Percentiles rank a stretch among this genome's conserved stretches.
phyloP scores from a whole-genome alignment of 2,113 vertebrate species.

The Oxygymnocypris stewartii region DNA sequence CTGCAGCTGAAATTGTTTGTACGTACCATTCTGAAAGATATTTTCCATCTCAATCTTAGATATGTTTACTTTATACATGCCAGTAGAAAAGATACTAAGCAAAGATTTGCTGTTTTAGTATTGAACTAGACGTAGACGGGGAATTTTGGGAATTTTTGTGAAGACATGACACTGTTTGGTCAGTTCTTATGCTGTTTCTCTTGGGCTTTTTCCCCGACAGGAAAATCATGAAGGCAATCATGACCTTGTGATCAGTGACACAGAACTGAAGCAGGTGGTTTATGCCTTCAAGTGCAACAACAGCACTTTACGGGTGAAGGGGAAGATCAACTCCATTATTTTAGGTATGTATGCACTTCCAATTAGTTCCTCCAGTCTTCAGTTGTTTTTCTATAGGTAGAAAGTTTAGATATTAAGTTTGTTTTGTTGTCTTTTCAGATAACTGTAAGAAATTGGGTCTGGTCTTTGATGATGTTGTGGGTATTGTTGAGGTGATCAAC shows the following conservation, averaged over 20 bases:
- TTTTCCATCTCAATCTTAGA: not conserved
- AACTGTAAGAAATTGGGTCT: conserved; percentile 95
- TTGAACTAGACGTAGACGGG: not conserved
- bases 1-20: not conserved
- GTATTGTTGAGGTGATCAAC: conserved; percentile 96
- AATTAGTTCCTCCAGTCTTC: not conserved
- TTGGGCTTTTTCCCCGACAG: conserved; percentile 65
- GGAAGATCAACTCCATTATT: conserved; percentile 97
- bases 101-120: not conserved
- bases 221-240: conserved; percentile 90
- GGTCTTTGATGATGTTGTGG: conserved; percentile 94
- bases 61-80: not conserved
- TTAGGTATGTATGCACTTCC: conserved; percentile 75
- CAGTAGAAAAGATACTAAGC: not conserved
- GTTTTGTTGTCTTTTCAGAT: conserved; percentile 71
- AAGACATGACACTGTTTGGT: not conserved
- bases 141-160: not conserved
- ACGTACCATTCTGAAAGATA: not conserved
- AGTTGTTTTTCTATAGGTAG: not conserved
- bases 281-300: conserved; percentile 93
- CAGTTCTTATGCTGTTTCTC: not conserved
- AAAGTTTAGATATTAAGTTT: not conserved
- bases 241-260: conserved; percentile 84
- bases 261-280: conserved; percentile 93
- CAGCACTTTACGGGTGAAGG: conserved; percentile 90